Percentiles rank a stretch among this genome's conserved stretches.
Evolutionary conservation across 2,113 vertebrate species (phyloP).

Genomic region (Heloderma charlesbogerti): DNA sequence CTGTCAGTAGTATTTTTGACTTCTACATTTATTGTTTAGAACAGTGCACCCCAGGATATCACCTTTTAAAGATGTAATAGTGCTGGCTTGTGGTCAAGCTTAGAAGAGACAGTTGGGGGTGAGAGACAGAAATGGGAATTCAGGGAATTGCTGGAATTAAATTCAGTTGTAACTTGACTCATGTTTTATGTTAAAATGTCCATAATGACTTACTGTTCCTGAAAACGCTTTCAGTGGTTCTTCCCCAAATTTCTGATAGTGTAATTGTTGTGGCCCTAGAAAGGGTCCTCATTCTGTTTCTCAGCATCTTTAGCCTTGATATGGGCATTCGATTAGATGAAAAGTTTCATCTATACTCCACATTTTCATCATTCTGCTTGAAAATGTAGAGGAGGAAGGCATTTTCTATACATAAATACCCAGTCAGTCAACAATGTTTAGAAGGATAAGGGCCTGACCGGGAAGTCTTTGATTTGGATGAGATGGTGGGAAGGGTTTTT

Average conservation of each 20-base stretch:
- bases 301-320: not conserved
- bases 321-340: too few relatives aligned
- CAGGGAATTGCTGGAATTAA: not conserved
- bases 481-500: not conserved
- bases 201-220: not conserved
- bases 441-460: not conserved
- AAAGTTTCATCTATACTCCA: not conserved
- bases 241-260: not conserved
- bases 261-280: not conserved
- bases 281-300: not conserved
- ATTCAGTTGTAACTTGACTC: not conserved
- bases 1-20: conserved; percentile 8
- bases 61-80: not conserved
- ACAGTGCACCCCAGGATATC: not conserved
- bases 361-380: not conserved
- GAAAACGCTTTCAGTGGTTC: not conserved
- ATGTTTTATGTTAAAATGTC: not conserved
- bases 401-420: not conserved
- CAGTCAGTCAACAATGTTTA: not conserved
- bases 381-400: not conserved
- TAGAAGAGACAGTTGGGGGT: too few relatives aligned
- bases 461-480: not conserved
- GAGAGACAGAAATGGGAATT: not conserved
- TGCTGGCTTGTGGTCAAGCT: not conserved
- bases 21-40: not conserved